These are phyloP conservation scores for Drosophila teissieri DNA, from an alignment of 1,140 invertebrate species.

Conservation along the genomic window DNA sequence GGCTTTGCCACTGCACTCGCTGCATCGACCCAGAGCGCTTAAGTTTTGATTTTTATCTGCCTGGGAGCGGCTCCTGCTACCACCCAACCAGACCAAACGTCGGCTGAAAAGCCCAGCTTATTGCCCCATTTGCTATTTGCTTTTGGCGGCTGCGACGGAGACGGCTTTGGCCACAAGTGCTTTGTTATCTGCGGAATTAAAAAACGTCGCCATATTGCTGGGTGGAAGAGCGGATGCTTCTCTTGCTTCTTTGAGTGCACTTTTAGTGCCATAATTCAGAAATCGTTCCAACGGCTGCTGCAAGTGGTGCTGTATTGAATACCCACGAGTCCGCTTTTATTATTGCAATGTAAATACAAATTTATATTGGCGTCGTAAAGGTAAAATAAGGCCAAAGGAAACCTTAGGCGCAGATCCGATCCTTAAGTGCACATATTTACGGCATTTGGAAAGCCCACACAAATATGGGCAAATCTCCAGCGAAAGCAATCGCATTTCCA, in stretches of 20 bases:
- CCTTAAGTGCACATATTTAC: slow-evolving; percentile 56
- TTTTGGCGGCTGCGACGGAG: slow-evolving; percentile 11
- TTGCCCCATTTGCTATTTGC: slow-evolving; percentile 64
- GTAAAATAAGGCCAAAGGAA: slow-evolving; percentile 47
- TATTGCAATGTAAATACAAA: slow-evolving; percentile 83
- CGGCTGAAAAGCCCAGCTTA: slow-evolving; percentile 46
- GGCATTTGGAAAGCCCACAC: slow-evolving; percentile 10
- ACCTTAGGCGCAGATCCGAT: slow-evolving; percentile 63
- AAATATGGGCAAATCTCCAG: slow-evolving; percentile 28
- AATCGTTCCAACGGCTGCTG: slow-evolving; percentile 57
- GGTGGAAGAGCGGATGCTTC: slow-evolving; percentile 33
- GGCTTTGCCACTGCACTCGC: slow-evolving; percentile 20
- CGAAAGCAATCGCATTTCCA: slow-evolving; percentile 76
- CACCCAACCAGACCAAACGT: neutral
- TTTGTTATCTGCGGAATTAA: slow-evolving; percentile 80
- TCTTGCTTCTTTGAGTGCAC: slow-evolving; percentile 66
- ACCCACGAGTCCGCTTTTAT: slow-evolving; percentile 36
- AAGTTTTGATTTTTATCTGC: slow-evolving; percentile 77
- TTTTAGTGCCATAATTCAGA: slow-evolving; percentile 80
- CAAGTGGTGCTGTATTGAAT: slow-evolving; percentile 30
- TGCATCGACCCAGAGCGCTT: slow-evolving; percentile 48
- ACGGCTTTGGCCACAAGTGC: slow-evolving; percentile 59
- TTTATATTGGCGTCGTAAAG: slow-evolving; percentile 84
- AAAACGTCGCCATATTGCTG: slow-evolving; percentile 76
- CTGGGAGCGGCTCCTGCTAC: neutral